Evolutionary conservation across 2,888 invertebrate genomes (phyloP), one percentile per base, ranked within the genome.

Genomic region (Hyalella azteca): DNA sequence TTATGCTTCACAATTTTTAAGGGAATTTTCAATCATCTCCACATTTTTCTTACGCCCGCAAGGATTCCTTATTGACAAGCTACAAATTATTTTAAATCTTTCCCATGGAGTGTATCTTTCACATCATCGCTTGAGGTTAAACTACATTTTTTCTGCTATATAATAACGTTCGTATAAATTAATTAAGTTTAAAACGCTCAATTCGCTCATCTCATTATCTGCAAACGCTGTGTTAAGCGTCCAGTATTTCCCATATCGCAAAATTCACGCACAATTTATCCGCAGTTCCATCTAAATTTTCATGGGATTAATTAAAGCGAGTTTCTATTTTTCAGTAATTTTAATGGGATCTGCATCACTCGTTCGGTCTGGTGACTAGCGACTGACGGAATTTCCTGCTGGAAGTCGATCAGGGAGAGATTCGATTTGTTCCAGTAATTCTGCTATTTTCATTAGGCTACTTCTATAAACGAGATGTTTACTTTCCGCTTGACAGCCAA

Each of bases 391-490:
- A 54, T 54, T 54, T 54, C 26, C 13, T 22, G 26, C 54, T 22
- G 29, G 26, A 54, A 54, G 54, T 54, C 54, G 54, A 54, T 54
- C 54, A 54, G 54, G 54, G 29, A 54, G n/a, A n/a, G n/a, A n/a
- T n/a, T n/a, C n/a, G n/a, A n/a, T n/a, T n/a, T n/a, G n/a, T n/a
- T n/a, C n/a, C n/a, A n/a, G n/a, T n/a, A n/a, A n/a, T n/a, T n/a
- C n/a, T n/a, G n/a, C n/a, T n/a, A n/a, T n/a, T n/a, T n/a, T n/a
- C n/a, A n/a, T n/a, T n/a, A n/a, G n/a, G n/a, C n/a, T n/a, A n/a
- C n/a, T n/a, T n/a, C n/a, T n/a, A n/a, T n/a, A n/a, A n/a, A n/a
- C n/a, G n/a, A n/a, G n/a, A n/a, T n/a, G n/a, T n/a, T n/a, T n/a
- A n/a, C n/a, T n/a, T n/a, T n/a, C n/a, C n/a, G n/a, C n/a, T n/a